A percentile compares a stretch with the other conserved stretches of the same genome.
Evolutionary conservation across 1,140 invertebrate genomes (phyloP).

Genomic region (Saccostrea glomerata): DNA sequence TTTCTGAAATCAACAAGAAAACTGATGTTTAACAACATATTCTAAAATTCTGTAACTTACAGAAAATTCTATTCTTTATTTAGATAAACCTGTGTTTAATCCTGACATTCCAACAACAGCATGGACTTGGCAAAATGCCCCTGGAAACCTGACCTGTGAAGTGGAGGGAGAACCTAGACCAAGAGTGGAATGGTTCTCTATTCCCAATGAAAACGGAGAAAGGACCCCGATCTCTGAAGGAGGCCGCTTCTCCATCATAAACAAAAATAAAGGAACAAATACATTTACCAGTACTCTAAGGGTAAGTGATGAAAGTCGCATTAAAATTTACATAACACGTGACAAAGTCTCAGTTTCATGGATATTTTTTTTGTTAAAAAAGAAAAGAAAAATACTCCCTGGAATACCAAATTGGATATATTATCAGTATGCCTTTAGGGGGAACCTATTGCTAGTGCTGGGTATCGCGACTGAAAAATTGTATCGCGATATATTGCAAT

Average conservation of each 20-base stretch:
- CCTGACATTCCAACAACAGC: neutral
- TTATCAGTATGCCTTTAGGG: too few species aligned
- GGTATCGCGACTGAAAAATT: too few species aligned
- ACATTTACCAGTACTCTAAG: neutral
- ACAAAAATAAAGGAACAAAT: neutral
- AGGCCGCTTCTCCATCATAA: neutral
- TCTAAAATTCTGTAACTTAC: neutral
- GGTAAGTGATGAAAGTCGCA: neutral
- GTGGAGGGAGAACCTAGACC: slow-evolving; percentile 3
- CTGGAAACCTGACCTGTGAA: slow-evolving; percentile 32
- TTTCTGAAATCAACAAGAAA: too few species aligned
- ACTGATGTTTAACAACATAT: too few species aligned
- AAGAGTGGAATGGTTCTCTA: neutral
- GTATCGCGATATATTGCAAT: too few species aligned
- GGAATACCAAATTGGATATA: neutral
- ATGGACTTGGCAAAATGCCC: neutral
- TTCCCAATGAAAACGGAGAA: slow-evolving; percentile 21
- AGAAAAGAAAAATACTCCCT: neutral
- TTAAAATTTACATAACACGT: neutral
- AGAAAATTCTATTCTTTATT: neutral
- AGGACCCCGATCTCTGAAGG: neutral
- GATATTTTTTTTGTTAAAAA: neutral
- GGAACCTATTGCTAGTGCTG: too few species aligned
- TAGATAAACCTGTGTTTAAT: slow-evolving; percentile 26
- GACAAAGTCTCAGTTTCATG: neutral